Evolutionary conservation across 2,113 vertebrate species (phyloP).

Genomic region (Callorhinus ursinus): DNA sequence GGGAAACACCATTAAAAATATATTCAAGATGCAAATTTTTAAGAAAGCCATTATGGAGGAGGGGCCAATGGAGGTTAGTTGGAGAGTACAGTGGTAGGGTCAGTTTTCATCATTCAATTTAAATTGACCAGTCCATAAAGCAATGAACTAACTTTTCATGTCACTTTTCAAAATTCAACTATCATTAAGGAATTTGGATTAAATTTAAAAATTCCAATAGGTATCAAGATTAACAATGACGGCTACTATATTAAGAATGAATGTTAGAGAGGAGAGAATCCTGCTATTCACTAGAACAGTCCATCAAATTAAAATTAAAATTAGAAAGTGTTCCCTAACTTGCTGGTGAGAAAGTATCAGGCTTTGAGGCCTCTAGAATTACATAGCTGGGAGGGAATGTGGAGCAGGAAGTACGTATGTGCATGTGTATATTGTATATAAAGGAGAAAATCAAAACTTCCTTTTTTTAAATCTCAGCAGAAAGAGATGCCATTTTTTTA

Average conservation of each 20-base stretch:
- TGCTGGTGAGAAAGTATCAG: background rate
- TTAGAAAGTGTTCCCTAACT: background rate
- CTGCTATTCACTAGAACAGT: background rate
- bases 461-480: background rate
- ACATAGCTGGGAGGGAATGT: background rate
- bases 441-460: background rate
- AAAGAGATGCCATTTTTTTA: background rate
- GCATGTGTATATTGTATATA: background rate
- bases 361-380: background rate
- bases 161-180: slow-evolving; percentile 48
- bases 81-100: background rate
- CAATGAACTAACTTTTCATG: background rate
- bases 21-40: background rate
- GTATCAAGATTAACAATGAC: background rate
- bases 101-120: background rate
- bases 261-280: background rate
- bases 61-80: background rate
- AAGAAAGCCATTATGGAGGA: background rate
- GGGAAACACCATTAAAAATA: slow-evolving; percentile 32
- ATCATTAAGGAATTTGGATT: slow-evolving; percentile 29
- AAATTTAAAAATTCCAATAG: background rate
- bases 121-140: background rate
- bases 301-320: slow-evolving; percentile 35
- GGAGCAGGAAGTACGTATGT: background rate
- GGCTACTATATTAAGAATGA: background rate